These are phyloP conservation scores for Colossoma macropomum DNA, from an alignment of 2,113 vertebrate genomes.

Conservation along the genomic window DNA sequence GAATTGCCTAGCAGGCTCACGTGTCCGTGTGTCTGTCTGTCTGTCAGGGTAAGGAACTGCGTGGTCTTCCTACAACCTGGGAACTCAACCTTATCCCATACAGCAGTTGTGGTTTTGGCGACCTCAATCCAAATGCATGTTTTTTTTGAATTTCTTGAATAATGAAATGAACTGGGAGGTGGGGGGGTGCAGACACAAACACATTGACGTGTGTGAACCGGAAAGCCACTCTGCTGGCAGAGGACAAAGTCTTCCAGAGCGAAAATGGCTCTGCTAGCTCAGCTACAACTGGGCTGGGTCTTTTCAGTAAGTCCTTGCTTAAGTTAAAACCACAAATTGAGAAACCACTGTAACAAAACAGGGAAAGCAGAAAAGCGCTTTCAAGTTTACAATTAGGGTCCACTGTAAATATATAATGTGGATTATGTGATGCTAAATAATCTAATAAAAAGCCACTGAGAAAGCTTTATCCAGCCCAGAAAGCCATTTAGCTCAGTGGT, in stretches of 20 bases:
- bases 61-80: neutral
- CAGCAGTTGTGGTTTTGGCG: constrained; percentile 25
- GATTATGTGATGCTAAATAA: constrained; percentile 6
- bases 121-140: constrained; percentile 52
- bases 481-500: constrained; percentile 13
- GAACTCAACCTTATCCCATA: neutral
- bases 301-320: constrained; percentile 20
- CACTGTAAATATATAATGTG: constrained; percentile 55
- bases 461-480: neutral
- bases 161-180: constrained; percentile 37
- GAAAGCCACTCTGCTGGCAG: constrained; percentile 62
- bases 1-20: constrained; percentile 46
- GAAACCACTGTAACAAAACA: constrained; percentile 35
- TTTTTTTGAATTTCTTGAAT: constrained; percentile 33
- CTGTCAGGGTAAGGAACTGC: constrained; percentile 22
- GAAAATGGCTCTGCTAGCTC: constrained; percentile 1
- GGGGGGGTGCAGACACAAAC: constrained; percentile 60
- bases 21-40: constrained; percentile 69
- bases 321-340: constrained; percentile 52
- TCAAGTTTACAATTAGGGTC: constrained; percentile 18
- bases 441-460: no score
- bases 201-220: constrained; percentile 67
- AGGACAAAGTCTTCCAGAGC: constrained; percentile 43
- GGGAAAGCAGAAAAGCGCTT: neutral
- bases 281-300: constrained; percentile 8